Evolutionary conservation across 2,888 invertebrate genomes (phyloP), one percentile per base, ranked within the genome.

Genomic region (Suillia variegata): DNA sequence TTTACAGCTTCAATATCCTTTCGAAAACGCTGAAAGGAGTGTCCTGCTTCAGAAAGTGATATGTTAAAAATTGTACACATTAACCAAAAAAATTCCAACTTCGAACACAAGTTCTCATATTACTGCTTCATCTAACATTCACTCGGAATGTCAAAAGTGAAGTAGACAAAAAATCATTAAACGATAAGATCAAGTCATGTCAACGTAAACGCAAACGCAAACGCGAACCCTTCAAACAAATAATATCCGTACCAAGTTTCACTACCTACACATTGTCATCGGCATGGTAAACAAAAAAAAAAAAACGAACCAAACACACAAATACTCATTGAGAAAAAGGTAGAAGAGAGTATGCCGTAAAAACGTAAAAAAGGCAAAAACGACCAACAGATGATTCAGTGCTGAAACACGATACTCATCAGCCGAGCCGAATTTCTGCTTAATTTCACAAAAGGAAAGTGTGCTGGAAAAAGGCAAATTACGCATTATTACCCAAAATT

Each of bases 121-220:
- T 38, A 38, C 38, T n/a, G 12, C 31, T n/a, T n/a, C n/a, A n/a
- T n/a, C n/a, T n/a, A n/a, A n/a, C n/a, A n/a, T n/a, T n/a, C n/a
- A n/a, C n/a, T n/a, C n/a, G n/a, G n/a, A n/a, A n/a, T n/a, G n/a
- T n/a, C n/a, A n/a, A n/a, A n/a, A n/a, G n/a, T n/a, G n/a, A n/a
- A n/a, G n/a, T n/a, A n/a, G n/a, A n/a, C n/a, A n/a, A n/a, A n/a
- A n/a, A n/a, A n/a, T n/a, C n/a, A n/a, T n/a, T n/a, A n/a, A n/a
- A n/a, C n/a, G 45, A 45, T 45, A 45, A 45, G 45, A 45, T 45
- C 45, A 20, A 2, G 18, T 45, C 45, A 6, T 45, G 45, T 45
- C 45, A 45, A 45, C 45, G 45, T 45, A 20, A 45, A 18, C 45
- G 45, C 13, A 5, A n/a, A 8, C n/a, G 38, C n/a, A n/a, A n/a